phyloP scores from a whole-genome alignment of 2,888 invertebrate genomes.

The Mythimna ferrago region DNA sequence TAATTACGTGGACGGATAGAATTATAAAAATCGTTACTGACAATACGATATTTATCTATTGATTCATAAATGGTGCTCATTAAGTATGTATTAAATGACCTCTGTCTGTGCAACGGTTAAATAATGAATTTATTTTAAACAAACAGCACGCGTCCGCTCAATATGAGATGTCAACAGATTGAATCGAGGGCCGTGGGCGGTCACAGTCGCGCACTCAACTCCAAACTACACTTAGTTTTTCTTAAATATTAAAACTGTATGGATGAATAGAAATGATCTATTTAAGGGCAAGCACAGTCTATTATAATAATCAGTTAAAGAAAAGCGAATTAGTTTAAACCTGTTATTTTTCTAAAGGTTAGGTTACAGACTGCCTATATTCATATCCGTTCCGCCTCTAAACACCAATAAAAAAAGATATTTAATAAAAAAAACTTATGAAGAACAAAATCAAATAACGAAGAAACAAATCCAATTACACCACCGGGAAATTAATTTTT shows the following conservation, averaged over 20 bases:
- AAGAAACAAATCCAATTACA: too few species aligned
- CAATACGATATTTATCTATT: constrained; percentile 26
- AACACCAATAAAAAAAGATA: too few species aligned
- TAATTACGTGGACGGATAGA: constrained; percentile 28
- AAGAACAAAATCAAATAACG: too few species aligned
- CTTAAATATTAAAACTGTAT: background rate
- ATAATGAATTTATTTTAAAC: constrained; percentile 76
- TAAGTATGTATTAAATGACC: constrained; percentile 55
- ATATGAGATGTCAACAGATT: constrained; percentile 85
- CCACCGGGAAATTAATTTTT: too few species aligned
- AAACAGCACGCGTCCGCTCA: constrained; percentile 81
- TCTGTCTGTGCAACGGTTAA: constrained; percentile 57
- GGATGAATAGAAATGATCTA: too few species aligned
- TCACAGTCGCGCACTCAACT: constrained; percentile 71
- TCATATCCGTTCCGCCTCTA: too few species aligned
- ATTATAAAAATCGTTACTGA: constrained; percentile 40
- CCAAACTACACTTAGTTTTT: constrained; percentile 27
- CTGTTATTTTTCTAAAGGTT: too few species aligned
- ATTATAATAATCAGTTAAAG: too few species aligned
- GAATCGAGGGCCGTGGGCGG: constrained; percentile 74
- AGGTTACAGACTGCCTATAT: too few species aligned
- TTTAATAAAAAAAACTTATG: too few species aligned
- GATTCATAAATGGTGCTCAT: constrained; percentile 42
- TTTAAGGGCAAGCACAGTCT: background rate
- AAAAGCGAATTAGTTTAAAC: too few species aligned